These are phyloP conservation scores for Andricus grossulariae DNA, from an alignment of 1,140 invertebrate genomes.

Conservation along the genomic window DNA sequence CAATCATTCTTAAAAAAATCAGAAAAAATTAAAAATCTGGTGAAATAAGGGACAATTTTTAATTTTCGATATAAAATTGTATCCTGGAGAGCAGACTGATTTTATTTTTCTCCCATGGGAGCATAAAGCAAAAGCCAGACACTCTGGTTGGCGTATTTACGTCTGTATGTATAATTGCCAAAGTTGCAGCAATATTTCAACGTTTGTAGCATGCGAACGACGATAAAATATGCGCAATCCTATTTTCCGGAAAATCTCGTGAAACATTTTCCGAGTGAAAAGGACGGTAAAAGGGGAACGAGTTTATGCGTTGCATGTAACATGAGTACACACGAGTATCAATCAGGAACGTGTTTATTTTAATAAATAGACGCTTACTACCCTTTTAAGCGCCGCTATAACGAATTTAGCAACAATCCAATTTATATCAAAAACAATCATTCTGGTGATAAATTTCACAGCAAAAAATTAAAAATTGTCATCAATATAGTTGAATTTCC, in stretches of 20 bases:
- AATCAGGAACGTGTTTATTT: conserved; percentile 26
- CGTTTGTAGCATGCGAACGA: conserved; percentile 12
- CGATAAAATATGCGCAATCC: conserved; percentile 26
- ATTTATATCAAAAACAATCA: no score
- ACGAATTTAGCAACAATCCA: no score
- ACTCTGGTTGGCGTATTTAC: conserved; percentile 3
- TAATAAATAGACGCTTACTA: not conserved
- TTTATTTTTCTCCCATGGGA: not conserved
- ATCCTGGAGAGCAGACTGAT: not conserved
- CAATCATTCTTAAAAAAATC: no score
- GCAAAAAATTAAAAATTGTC: no score
- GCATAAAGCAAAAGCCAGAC: conserved; percentile 1
- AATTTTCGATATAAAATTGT: not conserved
- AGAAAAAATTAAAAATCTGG: no score
- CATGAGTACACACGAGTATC: conserved; percentile 8
- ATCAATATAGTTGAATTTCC: no score
- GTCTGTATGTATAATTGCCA: conserved; percentile 27
- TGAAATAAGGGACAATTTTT: no score
- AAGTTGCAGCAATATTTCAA: conserved; percentile 31
- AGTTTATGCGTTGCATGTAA: conserved; percentile 23
- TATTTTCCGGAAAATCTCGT: conserved; percentile 27
- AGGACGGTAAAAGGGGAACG: not conserved
- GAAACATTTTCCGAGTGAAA: conserved; percentile 28
- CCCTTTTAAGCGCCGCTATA: no score
- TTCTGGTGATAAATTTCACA: no score